Percentiles rank a stretch among this genome's conserved stretches.
Conservation (phyloP, 2,888 invertebrate species). For the Zele albiditarsus region DNA sequence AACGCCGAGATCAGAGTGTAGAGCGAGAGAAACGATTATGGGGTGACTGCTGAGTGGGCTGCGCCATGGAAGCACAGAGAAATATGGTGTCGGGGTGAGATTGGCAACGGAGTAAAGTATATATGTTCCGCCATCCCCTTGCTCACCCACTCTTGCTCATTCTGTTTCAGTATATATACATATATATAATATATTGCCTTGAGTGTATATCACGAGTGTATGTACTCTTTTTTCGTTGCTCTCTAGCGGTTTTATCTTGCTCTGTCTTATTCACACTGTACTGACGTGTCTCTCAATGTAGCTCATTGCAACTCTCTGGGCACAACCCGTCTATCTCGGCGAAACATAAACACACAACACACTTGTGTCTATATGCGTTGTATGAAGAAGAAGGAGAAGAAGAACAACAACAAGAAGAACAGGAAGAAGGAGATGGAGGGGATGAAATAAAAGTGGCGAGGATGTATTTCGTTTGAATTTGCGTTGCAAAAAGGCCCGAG, state of each 20-base stretch:
- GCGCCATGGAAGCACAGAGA: constrained; percentile 54
- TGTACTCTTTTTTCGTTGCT: constrained; percentile 25
- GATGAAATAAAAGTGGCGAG: constrained; percentile 26
- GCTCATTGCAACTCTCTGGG: not conserved
- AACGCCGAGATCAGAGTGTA: not conserved
- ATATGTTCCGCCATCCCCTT: not conserved
- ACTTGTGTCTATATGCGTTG: not conserved
- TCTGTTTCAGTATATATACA: not conserved
- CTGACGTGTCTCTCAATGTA: not conserved
- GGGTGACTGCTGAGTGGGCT: constrained; percentile 55
- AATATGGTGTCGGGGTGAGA: constrained; percentile 62
- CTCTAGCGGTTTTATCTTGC: not conserved
- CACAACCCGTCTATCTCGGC: not conserved
- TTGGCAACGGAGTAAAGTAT: constrained; percentile 53
- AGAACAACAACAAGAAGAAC: no score
- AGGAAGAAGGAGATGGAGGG: not conserved
- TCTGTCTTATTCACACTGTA: not conserved
- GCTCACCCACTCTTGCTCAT: constrained; percentile 16
- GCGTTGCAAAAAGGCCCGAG: constrained; percentile 37
- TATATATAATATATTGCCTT: not conserved
- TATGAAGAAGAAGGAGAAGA: not conserved
- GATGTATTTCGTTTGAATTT: constrained; percentile 19
- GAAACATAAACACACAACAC: not conserved
- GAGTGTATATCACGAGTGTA: not conserved
- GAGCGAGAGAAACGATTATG: constrained; percentile 62